phyloP scores from a whole-genome alignment of 2,113 vertebrate species.

The Nerophis ophidion region DNA sequence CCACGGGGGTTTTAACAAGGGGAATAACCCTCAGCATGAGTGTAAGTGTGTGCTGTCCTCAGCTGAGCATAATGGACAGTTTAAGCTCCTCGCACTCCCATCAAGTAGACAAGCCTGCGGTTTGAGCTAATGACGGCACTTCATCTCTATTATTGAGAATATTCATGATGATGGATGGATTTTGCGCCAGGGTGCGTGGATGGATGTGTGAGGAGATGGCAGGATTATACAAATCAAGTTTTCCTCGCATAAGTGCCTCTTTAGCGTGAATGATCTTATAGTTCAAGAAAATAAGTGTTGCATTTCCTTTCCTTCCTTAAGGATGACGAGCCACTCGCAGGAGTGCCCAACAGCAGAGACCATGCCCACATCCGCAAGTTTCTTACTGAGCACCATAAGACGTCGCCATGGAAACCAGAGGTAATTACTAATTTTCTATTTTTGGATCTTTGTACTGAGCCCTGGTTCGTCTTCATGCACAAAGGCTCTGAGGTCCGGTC shows the following conservation, averaged over 20 bases:
- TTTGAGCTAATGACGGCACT: conserved; percentile 7
- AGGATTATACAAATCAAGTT: not conserved
- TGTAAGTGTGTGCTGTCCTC: conserved; percentile 4
- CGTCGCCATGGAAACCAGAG: conserved; percentile 75
- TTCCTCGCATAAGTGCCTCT: not conserved
- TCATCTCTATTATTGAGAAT: conserved; percentile 12
- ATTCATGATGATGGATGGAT: conserved; percentile 3
- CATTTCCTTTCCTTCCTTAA: conserved; percentile 23
- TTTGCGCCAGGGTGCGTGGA: not conserved
- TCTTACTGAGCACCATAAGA: conserved; percentile 67
- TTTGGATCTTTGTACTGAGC: not conserved
- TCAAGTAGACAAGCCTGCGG: conserved; percentile 2
- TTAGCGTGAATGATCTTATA: not conserved
- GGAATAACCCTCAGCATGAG: conserved; percentile 11
- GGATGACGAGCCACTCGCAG: conserved; percentile 67
- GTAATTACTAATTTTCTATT: conserved; percentile 30
- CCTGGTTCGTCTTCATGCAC: not conserved
- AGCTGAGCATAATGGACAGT: conserved; percentile 1
- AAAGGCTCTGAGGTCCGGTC: not conserved
- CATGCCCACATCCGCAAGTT: conserved; percentile 60
- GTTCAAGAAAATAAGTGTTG: conserved; percentile 7
- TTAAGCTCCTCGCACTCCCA: not conserved
- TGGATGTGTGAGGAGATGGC: conserved; percentile 1
- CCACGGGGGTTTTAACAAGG: conserved; percentile 14
- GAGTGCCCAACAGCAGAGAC: conserved; percentile 46